phyloP scores from a whole-genome alignment of 64 coral and sea anemone genomes.

The Stylophora pistillata region DNA sequence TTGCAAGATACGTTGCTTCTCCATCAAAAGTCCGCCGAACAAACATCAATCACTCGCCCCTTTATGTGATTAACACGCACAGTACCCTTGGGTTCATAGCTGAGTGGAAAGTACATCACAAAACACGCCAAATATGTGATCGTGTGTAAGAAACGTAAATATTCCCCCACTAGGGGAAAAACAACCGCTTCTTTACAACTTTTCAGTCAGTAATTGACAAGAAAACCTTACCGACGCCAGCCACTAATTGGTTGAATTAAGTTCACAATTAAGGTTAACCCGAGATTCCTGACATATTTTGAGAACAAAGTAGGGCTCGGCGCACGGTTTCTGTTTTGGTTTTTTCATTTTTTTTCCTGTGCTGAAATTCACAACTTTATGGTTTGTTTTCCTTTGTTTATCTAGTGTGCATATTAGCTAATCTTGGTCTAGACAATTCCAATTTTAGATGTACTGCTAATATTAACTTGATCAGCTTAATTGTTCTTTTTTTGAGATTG shows the following conservation, averaged over 20 bases:
- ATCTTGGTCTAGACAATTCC: constrained; percentile 39
- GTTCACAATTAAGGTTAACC: not conserved
- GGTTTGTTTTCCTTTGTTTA: not conserved
- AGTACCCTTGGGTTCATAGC: too few species aligned
- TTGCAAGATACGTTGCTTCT: not conserved
- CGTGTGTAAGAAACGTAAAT: not conserved
- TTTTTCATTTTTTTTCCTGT: not conserved
- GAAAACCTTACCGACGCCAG: not conserved
- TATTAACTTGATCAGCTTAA: not conserved
- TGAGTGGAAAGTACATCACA: not conserved
- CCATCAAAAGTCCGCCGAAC: not conserved
- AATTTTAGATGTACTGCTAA: not conserved
- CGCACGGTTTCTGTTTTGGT: not conserved
- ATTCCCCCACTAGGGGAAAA: too few species aligned
- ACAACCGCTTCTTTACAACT: too few species aligned
- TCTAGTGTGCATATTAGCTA: not conserved
- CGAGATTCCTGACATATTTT: not conserved
- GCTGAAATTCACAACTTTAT: not conserved
- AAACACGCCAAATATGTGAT: not conserved
- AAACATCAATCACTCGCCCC: not conserved
- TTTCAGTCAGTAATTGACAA: not conserved
- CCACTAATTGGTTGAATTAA: not conserved
- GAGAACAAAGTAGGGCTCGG: not conserved
- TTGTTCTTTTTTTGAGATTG: not conserved
- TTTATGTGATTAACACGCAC: not conserved